Evolutionary conservation across 2,888 invertebrate genomes (phyloP).

Genomic region (Habrosyne pyritoides): DNA sequence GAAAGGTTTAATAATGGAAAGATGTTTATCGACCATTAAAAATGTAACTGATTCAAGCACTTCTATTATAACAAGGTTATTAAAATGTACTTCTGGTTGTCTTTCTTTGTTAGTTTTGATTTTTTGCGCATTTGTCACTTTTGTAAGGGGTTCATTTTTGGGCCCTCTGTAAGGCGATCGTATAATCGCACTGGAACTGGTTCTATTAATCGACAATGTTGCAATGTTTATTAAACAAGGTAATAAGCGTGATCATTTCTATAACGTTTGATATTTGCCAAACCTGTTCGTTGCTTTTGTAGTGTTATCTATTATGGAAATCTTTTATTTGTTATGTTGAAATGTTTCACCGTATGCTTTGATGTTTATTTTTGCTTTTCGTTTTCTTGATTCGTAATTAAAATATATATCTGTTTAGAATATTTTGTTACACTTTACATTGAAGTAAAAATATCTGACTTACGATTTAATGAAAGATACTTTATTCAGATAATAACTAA

Average conservation of each 20-base stretch:
- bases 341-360: background rate
- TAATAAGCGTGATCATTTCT: conserved; percentile 54
- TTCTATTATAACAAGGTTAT: conserved; percentile 61
- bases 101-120: conserved; percentile 61
- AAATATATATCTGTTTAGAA: no score
- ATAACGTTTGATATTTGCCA: conserved; percentile 1
- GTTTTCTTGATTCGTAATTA: background rate
- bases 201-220: conserved; percentile 77
- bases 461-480: no score
- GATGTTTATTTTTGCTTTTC: background rate
- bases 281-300: background rate
- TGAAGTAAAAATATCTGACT: no score
- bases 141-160: conserved; percentile 31
- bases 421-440: no score
- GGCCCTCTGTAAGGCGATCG: conserved; percentile 42
- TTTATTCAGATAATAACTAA: no score
- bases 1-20: conserved; percentile 52
- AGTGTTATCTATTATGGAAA: background rate
- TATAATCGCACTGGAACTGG: conserved; percentile 55
- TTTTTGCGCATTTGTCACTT: conserved; percentile 67
- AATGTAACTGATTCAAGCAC: conserved; percentile 63
- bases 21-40: conserved; percentile 73
- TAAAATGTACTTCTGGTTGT: conserved; percentile 73
- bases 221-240: conserved; percentile 82
- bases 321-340: background rate